Percentiles rank a stretch among this genome's conserved stretches.
Conservation (phyloP, 2,797 vertebrate species). For the Peromyscus attwateri region DNA sequence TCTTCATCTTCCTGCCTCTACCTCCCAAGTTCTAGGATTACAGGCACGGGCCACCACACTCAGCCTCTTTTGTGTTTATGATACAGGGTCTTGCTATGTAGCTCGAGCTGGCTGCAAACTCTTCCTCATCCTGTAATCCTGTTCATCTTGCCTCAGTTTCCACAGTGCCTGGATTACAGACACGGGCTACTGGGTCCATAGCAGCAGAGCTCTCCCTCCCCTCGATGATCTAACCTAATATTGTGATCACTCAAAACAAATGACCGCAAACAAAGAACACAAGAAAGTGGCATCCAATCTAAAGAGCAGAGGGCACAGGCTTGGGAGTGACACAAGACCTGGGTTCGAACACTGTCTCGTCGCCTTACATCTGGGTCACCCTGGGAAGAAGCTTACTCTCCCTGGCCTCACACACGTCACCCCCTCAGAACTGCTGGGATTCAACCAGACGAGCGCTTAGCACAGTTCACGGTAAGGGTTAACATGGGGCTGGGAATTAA, state of each 20-base stretch:
- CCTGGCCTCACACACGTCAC: not conserved
- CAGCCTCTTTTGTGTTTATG: not conserved
- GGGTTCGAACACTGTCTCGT: not conserved
- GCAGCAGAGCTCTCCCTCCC: not conserved
- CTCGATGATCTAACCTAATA: not conserved
- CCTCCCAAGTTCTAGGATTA: not conserved
- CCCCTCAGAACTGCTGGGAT: not conserved
- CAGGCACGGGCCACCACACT: not conserved
- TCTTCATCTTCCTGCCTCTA: not conserved
- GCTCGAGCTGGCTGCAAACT: not conserved
- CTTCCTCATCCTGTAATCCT: not conserved
- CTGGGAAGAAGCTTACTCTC: not conserved
- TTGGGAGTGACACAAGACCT: not conserved
- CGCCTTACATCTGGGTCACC: not conserved
- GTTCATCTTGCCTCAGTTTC: not conserved
- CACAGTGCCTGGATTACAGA: not conserved
- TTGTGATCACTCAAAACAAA: constrained; percentile 29
- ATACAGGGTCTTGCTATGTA: not conserved
- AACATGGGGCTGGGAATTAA: not conserved
- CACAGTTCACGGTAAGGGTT: not conserved
- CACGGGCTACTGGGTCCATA: not conserved
- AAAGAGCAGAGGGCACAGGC: not conserved
- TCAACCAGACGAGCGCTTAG: not conserved
- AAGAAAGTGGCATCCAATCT: constrained; percentile 4
- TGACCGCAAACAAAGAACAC: not conserved